Percentiles rank a stretch among this genome's conserved stretches.
Evolutionary conservation across 2,888 invertebrate species (phyloP).

Genomic region (Pachliopta kotzebuea): DNA sequence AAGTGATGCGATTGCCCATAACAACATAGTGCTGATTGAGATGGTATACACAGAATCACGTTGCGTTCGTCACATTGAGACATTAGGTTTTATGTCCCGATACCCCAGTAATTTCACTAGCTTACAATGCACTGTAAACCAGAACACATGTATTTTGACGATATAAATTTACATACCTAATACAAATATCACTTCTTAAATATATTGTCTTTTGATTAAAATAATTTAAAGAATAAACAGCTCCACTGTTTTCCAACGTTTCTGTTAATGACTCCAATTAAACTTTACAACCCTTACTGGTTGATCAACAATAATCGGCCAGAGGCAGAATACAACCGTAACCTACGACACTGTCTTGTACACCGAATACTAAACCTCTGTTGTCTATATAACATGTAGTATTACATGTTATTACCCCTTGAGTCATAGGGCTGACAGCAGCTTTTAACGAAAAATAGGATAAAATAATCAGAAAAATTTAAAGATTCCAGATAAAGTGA

Average conservation of each 20-base stretch:
- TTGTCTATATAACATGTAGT: constrained; percentile 1
- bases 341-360: constrained; percentile 1
- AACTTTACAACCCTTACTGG: constrained; percentile 11
- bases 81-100: no score
- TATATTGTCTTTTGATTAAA: neutral
- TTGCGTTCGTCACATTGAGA: no score
- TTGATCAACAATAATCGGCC: constrained; percentile 5
- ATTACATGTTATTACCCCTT: constrained; percentile 11
- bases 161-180: neutral
- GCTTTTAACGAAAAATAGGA: neutral
- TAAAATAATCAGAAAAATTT: no score
- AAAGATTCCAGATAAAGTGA: no score
- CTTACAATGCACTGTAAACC: no score
- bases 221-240: no score
- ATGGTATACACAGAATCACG: no score
- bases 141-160: neutral
- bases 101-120: no score
- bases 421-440: neutral
- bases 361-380: constrained; percentile 10
- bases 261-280: neutral
- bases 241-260: no score
- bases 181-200: neutral
- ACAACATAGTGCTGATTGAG: no score
- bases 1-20: no score
- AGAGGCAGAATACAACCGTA: constrained; percentile 4